These are phyloP conservation scores for Pseudopleuronectes americanus DNA, from an alignment of 2,797 vertebrate genomes.

Conservation along the genomic window DNA sequence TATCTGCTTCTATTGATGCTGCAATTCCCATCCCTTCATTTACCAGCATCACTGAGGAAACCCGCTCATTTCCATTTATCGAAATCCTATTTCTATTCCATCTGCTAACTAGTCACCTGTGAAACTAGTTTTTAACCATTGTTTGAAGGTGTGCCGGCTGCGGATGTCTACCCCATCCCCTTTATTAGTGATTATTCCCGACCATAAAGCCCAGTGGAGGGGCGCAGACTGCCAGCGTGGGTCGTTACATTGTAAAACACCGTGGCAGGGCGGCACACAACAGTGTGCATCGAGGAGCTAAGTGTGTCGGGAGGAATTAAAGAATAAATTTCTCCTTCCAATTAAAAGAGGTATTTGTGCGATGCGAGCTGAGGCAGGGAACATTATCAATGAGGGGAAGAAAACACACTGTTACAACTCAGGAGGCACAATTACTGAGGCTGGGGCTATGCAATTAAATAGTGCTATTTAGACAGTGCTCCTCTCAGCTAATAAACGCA, in stretches of 20 bases:
- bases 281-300: slow-evolving; percentile 49
- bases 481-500: slow-evolving; percentile 63
- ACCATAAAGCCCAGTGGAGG: slow-evolving; percentile 77
- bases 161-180: slow-evolving; percentile 55
- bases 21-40: slow-evolving; percentile 73
- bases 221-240: slow-evolving; percentile 56
- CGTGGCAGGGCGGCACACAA: slow-evolving; percentile 66
- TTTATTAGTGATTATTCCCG: slow-evolving; percentile 81
- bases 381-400: slow-evolving; percentile 73
- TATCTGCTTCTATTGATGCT: slow-evolving; percentile 46
- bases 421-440: slow-evolving; percentile 75
- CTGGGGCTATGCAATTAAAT: slow-evolving; percentile 73
- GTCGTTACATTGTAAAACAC: slow-evolving; percentile 82
- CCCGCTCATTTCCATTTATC: slow-evolving; percentile 79
- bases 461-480: slow-evolving; percentile 65
- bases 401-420: slow-evolving; percentile 76
- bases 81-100: slow-evolving; percentile 82
- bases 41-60: slow-evolving; percentile 59
- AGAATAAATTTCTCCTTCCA: slow-evolving; percentile 76
- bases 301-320: slow-evolving; percentile 73
- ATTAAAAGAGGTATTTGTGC: slow-evolving; percentile 79
- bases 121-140: slow-evolving; percentile 84
- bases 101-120: slow-evolving; percentile 83
- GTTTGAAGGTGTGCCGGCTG: slow-evolving; percentile 63
- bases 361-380: slow-evolving; percentile 59